Evolutionary conservation across 2,888 invertebrate genomes (phyloP).

Genomic region (Cataglyphis cursor): DNA sequence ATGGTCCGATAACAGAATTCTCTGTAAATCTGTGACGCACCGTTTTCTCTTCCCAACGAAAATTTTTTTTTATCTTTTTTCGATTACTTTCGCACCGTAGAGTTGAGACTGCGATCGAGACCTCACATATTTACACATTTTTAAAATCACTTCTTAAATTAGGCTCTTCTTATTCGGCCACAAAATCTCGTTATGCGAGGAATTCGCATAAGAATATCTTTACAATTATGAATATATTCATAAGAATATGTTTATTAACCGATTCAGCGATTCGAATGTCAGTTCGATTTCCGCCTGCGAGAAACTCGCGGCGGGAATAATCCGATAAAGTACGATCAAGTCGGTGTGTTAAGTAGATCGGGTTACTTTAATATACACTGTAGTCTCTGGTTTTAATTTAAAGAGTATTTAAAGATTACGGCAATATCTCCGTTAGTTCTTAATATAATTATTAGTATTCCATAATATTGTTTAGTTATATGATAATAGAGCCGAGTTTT

Average conservation of each 20-base stretch:
- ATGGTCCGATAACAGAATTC: conserved; percentile 64
- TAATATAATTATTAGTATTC: background rate
- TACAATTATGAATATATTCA: conserved; percentile 68
- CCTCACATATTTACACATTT: conserved; percentile 71
- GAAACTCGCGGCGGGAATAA: conserved; percentile 38
- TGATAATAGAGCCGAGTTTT: background rate
- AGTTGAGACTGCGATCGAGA: conserved; percentile 57
- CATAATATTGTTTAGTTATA: background rate
- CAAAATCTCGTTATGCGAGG: conserved; percentile 72
- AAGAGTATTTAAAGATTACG: conserved; percentile 9
- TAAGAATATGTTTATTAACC: conserved; percentile 79
- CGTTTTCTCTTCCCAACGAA: background rate
- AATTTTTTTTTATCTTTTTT: conserved; percentile 17
- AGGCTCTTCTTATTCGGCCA: conserved; percentile 74
- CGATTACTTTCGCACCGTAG: background rate
- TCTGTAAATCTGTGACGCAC: background rate
- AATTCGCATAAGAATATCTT: conserved; percentile 74
- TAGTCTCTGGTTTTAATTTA: background rate
- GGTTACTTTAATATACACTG: background rate
- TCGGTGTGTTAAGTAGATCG: conserved; percentile 3
- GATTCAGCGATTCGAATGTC: conserved; percentile 52
- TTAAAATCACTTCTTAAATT: conserved; percentile 76
- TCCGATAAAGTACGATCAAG: background rate
- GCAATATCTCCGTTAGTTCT: background rate
- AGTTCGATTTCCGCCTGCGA: conserved; percentile 63